Evolutionary conservation across 2,888 invertebrate species (phyloP).

Genomic region (Andrena minutula): DNA sequence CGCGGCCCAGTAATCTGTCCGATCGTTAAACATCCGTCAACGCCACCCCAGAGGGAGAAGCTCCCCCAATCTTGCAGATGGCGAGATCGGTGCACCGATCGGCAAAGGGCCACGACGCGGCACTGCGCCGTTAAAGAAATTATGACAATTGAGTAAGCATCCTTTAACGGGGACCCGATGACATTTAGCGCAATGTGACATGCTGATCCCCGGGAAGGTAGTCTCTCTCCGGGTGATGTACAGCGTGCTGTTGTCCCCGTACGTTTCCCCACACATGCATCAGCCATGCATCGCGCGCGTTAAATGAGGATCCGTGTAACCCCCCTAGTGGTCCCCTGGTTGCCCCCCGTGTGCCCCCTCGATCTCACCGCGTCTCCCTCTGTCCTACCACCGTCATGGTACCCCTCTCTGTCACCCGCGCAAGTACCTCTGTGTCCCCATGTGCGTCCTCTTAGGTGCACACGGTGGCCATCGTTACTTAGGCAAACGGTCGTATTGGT

Average conservation of each 20-base stretch:
- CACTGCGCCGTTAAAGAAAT: constrained; percentile 62
- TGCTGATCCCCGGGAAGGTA: constrained; percentile 74
- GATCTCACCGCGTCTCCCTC: constrained; percentile 20
- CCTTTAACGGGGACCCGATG: constrained; percentile 80
- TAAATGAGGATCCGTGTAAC: constrained; percentile 71
- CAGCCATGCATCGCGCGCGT: constrained; percentile 39
- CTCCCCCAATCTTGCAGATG: neutral
- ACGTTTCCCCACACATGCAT: constrained; percentile 39
- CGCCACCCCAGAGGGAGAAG: neutral
- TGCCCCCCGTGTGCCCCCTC: constrained; percentile 23
- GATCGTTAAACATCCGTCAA: no score
- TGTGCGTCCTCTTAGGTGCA: constrained; percentile 66
- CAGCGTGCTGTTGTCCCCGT: constrained; percentile 62
- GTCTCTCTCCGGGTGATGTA: constrained; percentile 65
- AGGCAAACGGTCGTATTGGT: constrained; percentile 70
- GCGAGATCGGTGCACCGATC: neutral
- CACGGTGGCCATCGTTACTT: constrained; percentile 69
- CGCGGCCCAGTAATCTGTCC: no score
- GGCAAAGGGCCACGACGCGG: constrained; percentile 10
- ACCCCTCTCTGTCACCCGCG: constrained; percentile 10
- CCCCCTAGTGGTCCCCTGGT: constrained; percentile 48
- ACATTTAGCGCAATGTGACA: constrained; percentile 81
- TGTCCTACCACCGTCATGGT: neutral
- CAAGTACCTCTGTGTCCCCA: constrained; percentile 59
- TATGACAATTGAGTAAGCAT: constrained; percentile 75